These are phyloP conservation scores for Piprites chloris DNA, from an alignment of 2,113 vertebrate species.

Conservation along the genomic window DNA sequence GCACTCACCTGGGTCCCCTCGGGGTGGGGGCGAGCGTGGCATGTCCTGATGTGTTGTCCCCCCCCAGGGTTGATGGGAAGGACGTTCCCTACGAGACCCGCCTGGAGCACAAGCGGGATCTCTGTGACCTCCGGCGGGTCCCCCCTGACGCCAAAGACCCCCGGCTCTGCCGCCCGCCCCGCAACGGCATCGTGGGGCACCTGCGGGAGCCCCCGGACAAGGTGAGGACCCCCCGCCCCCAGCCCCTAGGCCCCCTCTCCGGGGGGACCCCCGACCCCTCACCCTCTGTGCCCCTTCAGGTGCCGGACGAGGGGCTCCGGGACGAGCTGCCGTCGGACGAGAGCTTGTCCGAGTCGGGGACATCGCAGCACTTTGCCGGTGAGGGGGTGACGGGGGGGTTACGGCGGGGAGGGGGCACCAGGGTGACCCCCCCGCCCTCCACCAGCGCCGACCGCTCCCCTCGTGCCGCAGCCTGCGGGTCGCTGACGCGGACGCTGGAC, in stretches of 20 bases:
- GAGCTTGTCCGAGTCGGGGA: constrained; percentile 79
- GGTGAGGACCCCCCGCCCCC: constrained; percentile 15
- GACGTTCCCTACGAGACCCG: constrained; percentile 76
- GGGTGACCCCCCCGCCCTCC: accelerated
- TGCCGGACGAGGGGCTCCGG: constrained; percentile 72
- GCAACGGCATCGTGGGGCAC: constrained; percentile 81
- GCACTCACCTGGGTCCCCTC: neutral
- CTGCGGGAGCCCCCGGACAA: constrained; percentile 72
- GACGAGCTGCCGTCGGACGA: constrained; percentile 83
- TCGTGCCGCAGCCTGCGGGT: constrained; percentile 80
- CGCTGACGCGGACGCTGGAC: constrained; percentile 92
- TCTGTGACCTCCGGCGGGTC: constrained; percentile 63
- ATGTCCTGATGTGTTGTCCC: accelerated
- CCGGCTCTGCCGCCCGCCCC: constrained; percentile 80
- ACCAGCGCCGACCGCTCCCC: neutral
- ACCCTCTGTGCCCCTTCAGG: constrained; percentile 13
- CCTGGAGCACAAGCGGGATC: constrained; percentile 76
- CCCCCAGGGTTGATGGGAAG: constrained; percentile 89
- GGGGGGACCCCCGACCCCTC: accelerated
- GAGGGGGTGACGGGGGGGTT: neutral
- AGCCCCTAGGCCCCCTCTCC: neutral
- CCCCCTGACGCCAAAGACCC: constrained; percentile 85
- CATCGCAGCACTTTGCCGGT: constrained; percentile 87
- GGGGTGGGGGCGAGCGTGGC: neutral
- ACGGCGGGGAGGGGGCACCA: accelerated